Evolutionary conservation across 92 coral and sea anemone genomes (phyloP).

Genomic region (Zoanthus gigantus): DNA sequence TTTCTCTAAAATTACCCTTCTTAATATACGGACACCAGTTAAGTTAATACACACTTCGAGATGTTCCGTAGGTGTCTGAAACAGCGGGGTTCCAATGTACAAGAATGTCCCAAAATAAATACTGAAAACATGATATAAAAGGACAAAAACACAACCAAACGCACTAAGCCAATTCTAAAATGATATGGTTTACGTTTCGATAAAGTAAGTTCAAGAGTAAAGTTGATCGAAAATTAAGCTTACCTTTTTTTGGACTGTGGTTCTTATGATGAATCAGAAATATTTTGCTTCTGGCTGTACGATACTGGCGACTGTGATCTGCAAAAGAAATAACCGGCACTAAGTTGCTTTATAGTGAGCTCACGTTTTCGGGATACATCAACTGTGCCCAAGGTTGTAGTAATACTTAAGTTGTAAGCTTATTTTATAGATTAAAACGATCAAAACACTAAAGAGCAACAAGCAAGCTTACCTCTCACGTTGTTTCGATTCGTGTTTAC

Average conservation of each 20-base stretch:
- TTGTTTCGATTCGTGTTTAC: constrained; percentile 45
- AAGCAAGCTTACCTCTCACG: constrained; percentile 47
- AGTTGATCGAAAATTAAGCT: constrained; percentile 41
- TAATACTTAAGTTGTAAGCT: constrained; percentile 42
- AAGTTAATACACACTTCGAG: constrained; percentile 45
- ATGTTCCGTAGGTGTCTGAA: constrained; percentile 43
- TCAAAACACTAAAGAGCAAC: constrained; percentile 22
- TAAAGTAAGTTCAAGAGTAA: constrained; percentile 42
- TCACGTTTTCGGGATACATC: constrained; percentile 36
- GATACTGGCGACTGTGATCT: constrained; percentile 43
- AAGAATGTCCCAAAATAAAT: constrained; percentile 1
- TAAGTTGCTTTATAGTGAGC: constrained; percentile 43
- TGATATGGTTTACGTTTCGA: constrained; percentile 37
- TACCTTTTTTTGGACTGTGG: constrained; percentile 46
- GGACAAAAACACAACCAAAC: constrained; percentile 40
- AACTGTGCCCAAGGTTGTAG: constrained; percentile 42
- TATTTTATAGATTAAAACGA: constrained; percentile 37
- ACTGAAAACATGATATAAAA: constrained; percentile 35
- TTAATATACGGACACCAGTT: constrained; percentile 42
- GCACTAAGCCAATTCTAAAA: constrained; percentile 47
- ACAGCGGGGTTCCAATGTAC: constrained; percentile 45
- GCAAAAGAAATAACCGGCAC: constrained; percentile 47
- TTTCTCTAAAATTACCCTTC: constrained; percentile 39
- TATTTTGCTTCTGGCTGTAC: constrained; percentile 43
- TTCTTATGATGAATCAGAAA: constrained; percentile 40